A percentile compares a stretch with the other conserved stretches of the same genome.
These are phyloP conservation scores for Scaptomyza cyrtandrae DNA, from an alignment of 2,888 invertebrate species.

Conservation along the genomic window DNA sequence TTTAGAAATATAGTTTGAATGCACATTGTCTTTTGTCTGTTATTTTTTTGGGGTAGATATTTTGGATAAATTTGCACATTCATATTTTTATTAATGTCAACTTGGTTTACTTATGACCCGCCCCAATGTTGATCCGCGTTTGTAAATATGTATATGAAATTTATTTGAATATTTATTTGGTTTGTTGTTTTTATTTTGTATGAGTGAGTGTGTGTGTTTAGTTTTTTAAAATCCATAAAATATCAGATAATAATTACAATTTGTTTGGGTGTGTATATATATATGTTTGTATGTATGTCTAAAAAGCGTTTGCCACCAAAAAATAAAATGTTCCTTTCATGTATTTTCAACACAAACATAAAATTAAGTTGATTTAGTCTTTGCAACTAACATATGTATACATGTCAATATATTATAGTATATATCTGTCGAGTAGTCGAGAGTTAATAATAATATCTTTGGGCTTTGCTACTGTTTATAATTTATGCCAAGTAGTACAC, in stretches of 20 bases:
- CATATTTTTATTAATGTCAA: slow-evolving; percentile 37
- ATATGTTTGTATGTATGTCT: slow-evolving; percentile 49
- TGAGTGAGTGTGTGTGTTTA: slow-evolving; percentile 29
- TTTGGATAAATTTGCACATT: slow-evolving; percentile 48
- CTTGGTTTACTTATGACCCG: slow-evolving; percentile 48
- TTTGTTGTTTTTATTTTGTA: slow-evolving; percentile 43
- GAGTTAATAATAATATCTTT: slow-evolving; percentile 76
- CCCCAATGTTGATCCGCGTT: slow-evolving; percentile 42
- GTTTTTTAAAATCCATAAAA: slow-evolving; percentile 75
- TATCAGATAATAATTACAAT: slow-evolving; percentile 77
- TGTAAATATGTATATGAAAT: slow-evolving; percentile 50
- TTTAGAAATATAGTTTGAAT: slow-evolving; percentile 50
- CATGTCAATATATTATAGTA: slow-evolving; percentile 47
- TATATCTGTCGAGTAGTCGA: slow-evolving; percentile 50
- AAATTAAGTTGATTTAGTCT: slow-evolving; percentile 63
- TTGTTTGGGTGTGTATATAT: slow-evolving; percentile 46
- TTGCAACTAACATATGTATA: slow-evolving; percentile 70
- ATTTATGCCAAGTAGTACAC: slow-evolving; percentile 67
- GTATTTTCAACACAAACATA: slow-evolving; percentile 61
- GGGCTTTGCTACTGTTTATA: slow-evolving; percentile 71
- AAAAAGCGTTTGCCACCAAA: slow-evolving; percentile 67
- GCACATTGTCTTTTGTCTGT: slow-evolving; percentile 48
- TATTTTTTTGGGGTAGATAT: slow-evolving; percentile 38
- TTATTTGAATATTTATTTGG: slow-evolving; percentile 64
- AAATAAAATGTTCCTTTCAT: slow-evolving; percentile 30